phyloP scores from a whole-genome alignment of 2,797 vertebrate species.

The Scolopax rusticola region DNA sequence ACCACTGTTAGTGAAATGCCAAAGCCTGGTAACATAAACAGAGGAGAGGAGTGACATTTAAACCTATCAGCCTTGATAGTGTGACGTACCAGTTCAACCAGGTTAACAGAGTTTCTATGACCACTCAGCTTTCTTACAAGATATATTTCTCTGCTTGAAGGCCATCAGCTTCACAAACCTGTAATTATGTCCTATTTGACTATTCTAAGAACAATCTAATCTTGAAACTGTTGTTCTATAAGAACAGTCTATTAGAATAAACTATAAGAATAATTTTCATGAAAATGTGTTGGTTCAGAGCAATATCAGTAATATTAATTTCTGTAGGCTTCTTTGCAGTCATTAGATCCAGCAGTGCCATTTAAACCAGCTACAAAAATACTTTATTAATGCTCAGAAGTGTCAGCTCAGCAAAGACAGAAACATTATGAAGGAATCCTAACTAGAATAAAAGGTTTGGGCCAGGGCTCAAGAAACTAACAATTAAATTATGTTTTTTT shows the following conservation, averaged over 20 bases:
- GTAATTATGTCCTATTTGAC: rapidly evolving
- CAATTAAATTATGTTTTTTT: background rate
- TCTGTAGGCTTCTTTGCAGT: background rate
- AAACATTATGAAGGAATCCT: background rate
- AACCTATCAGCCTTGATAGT: background rate
- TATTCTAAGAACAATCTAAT: background rate
- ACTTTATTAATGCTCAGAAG: background rate
- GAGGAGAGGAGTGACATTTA: background rate
- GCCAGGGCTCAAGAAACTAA: background rate
- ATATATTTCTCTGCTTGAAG: background rate
- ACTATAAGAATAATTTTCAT: background rate
- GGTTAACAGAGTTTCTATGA: background rate
- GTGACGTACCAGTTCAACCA: rapidly evolving
- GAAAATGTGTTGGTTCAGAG: background rate
- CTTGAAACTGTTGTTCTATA: background rate
- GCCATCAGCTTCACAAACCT: background rate
- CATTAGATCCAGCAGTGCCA: background rate
- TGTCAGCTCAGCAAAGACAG: background rate
- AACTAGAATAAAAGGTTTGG: background rate
- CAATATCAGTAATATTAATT: background rate
- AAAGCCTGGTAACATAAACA: background rate
- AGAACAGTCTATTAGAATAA: background rate
- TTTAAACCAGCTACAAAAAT: background rate
- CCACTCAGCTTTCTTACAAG: background rate
- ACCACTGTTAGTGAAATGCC: background rate